Evolutionary conservation across 2,797 vertebrate species (phyloP), one percentile per base, ranked within the genome.

Genomic region (Diglossa cyanea): DNA sequence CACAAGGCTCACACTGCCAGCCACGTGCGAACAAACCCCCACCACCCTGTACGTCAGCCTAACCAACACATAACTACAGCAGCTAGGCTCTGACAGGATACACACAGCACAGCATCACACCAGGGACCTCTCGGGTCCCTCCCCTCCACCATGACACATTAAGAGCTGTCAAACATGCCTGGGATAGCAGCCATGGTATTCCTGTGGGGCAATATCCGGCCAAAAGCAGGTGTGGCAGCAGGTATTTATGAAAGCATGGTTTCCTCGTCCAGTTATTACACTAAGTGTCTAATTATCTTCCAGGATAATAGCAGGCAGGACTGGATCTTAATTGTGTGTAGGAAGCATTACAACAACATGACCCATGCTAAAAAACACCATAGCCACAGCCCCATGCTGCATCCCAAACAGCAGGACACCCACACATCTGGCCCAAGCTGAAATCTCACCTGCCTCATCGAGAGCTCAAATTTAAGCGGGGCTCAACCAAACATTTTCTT

Each of bases 321-420:
- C 91, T 90, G 84, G 89, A 87, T 80, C 67, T 71, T 96, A 96
- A 96, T 95, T 96, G 61, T 47, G 33, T 17, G 86, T 73, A 92
- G 62, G 94, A 86, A 84, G 44, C 86, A 85, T 91, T 67, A 58
- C 71, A 96, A 35, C 2, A 9, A 33, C 45, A 11, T 70, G 76
- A 93, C 35, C 62, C 63, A 57, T 8, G 16, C 50, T 76, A 21
- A 51, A 66, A 77, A 81, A n/a, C 28, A 70, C 16, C 73, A 20
- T 4, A 62, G 40, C 40, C 63, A 51, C 37, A 58, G 47, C 33
- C 67, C 37, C 24, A 7, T 3, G 3, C 21, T 84, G 40, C 25
- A 21, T 13, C 48, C 51, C 40, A 50, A 28, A 33, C 11, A 54
- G 30, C 62, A 80, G 55, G 18, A 42, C 39, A 61, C 28, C 65